Evolutionary conservation across 2,888 invertebrate species (phyloP).

Genomic region (Liposcelis brunnea): DNA sequence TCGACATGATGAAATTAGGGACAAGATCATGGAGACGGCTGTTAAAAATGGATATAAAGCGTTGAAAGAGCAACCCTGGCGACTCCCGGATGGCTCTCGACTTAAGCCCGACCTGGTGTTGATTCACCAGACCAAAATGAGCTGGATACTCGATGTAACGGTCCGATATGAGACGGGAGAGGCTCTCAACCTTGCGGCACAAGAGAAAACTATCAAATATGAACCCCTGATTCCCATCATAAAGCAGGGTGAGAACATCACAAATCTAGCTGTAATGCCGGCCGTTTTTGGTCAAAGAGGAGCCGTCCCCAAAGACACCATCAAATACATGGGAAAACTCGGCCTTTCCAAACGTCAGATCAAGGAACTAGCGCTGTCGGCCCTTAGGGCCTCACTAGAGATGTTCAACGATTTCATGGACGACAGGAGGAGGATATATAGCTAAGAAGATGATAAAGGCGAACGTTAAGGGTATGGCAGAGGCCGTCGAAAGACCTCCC

Average conservation of each 20-base stretch:
- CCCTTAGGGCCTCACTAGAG: too few relatives aligned
- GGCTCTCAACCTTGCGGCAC: not conserved
- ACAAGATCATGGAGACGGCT: not conserved
- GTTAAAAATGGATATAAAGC: not conserved
- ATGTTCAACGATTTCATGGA: too few relatives aligned
- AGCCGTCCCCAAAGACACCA: not conserved
- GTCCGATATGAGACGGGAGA: slow-evolving; percentile 9
- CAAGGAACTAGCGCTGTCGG: too few relatives aligned
- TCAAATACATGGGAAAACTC: not conserved
- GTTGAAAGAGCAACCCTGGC: slow-evolving; percentile 8
- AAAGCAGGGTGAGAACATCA: not conserved
- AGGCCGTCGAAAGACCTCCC: too few relatives aligned
- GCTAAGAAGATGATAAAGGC: too few relatives aligned
- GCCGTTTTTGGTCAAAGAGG: slow-evolving; percentile 10
- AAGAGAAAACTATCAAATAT: slow-evolving; percentile 10
- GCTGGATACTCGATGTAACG: slow-evolving; percentile 11
- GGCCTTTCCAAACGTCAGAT: not conserved
- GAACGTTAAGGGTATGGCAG: too few relatives aligned
- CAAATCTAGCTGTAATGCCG: slow-evolving; percentile 4
- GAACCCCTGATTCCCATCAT: not conserved
- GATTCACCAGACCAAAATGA: slow-evolving; percentile 2
- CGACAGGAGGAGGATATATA: too few relatives aligned
- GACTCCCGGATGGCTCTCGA: not conserved
- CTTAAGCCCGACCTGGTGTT: slow-evolving; percentile 13
- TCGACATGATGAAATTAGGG: slow-evolving; percentile 11